A percentile compares a stretch with the other conserved stretches of the same genome.
Conservation (phyloP, 1,140 invertebrate species). For the Cyclina sinensis region DNA sequence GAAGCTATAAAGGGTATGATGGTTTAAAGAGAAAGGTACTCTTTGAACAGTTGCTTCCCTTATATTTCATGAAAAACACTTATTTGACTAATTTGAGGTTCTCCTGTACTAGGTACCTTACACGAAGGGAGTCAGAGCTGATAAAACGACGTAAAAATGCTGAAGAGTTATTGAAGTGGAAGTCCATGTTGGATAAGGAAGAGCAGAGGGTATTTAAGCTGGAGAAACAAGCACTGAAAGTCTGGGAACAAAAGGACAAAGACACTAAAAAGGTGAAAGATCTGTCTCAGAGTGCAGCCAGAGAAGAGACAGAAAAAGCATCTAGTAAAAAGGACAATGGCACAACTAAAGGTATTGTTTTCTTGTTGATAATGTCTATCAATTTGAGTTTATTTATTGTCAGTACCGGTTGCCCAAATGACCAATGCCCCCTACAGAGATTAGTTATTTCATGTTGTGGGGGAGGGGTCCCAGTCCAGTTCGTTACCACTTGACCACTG, state of each 20-base stretch:
- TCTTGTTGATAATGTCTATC: no score
- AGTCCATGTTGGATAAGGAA: slow-evolving; percentile 85
- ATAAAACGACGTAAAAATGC: slow-evolving; percentile 84
- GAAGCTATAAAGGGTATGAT: no score
- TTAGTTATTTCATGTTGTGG: no score
- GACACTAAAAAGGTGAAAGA: slow-evolving; percentile 51
- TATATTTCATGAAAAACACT: no score
- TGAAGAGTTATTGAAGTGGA: slow-evolving; percentile 86
- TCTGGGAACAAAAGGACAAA: slow-evolving; percentile 60
- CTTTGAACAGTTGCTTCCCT: no score
- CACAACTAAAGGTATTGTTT: slow-evolving; percentile 67
- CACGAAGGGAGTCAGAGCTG: slow-evolving; percentile 84
- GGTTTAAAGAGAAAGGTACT: no score
- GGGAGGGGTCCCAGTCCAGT: no score
- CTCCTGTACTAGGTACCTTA: slow-evolving; percentile 82
- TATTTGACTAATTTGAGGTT: no score
- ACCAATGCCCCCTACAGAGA: no score
- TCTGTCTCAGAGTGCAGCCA: not conserved
- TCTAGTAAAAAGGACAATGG: slow-evolving; percentile 49
- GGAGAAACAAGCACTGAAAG: slow-evolving; percentile 83
- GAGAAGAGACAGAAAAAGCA: slow-evolving; percentile 41
- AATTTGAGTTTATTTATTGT: no score
- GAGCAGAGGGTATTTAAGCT: slow-evolving; percentile 83
- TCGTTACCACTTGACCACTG: no score
- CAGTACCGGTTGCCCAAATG: no score